Conservation (phyloP, 2,797 vertebrate species). For the Gallinago nigripennis region DNA sequence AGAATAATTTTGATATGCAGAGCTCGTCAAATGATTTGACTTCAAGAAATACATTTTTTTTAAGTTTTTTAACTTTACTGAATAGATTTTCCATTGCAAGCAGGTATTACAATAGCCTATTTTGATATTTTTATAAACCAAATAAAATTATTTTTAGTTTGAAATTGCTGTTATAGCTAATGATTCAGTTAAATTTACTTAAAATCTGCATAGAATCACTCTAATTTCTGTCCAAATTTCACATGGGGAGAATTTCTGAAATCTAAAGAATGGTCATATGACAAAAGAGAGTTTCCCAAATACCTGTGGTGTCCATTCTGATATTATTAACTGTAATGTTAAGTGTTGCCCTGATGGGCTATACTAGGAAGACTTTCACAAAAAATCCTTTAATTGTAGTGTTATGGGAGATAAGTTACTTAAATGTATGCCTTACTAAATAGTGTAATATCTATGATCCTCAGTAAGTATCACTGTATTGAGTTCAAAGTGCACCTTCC, state of each 20-base stretch:
- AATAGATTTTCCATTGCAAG: not conserved
- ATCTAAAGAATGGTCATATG: not conserved
- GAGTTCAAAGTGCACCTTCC: not conserved
- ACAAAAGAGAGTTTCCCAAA: not conserved
- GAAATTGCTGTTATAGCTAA: not conserved
- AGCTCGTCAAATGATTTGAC: not conserved
- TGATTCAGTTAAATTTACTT: not conserved
- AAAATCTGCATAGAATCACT: not conserved
- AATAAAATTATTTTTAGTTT: not conserved
- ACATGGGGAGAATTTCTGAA: not conserved
- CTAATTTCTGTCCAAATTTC: not conserved
- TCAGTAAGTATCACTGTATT: not conserved
- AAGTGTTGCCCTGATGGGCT: not conserved
- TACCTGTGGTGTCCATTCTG: not conserved
- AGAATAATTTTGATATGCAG: not conserved
- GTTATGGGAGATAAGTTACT: not conserved
- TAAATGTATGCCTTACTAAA: not conserved
- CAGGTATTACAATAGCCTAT: not conserved
- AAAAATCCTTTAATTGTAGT: not conserved
- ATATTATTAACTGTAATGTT: not conserved
- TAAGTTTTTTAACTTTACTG: too few relatives aligned
- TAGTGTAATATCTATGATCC: not conserved
- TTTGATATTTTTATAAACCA: not conserved
- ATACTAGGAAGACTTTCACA: not conserved
- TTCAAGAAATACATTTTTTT: not conserved